Evolutionary conservation across 1,140 invertebrate genomes (phyloP), one percentile per base, ranked within the genome.

Genomic region (Papilio helenus): DNA sequence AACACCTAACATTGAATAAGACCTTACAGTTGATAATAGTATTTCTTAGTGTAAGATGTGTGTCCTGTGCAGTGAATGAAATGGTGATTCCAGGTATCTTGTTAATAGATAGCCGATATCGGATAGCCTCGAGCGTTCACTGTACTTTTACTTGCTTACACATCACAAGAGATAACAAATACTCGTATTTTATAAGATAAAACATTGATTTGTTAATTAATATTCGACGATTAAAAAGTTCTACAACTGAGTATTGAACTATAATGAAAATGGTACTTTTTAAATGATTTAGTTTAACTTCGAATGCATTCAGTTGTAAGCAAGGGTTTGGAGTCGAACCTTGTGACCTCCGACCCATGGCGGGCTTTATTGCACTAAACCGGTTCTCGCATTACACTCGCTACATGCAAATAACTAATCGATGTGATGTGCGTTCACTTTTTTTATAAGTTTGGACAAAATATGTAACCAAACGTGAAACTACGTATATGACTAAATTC

Each of bases 291-390:
- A 7, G 5, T 39, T 39, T 7, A 8, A 39, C 34, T 39, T 14
- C 44, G 44, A 44, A 51, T 51, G 72, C 44, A 74, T 74, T 46
- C 42, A 20, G 34, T 72, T 74, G 20, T 68, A 20, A 58, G 26
- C 23, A 16, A 10, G 3, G 55, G 76, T 77, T 74, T 49, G 29
- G 51, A 39, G n/a, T 61, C 76, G 55, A 73, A 79, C 79, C 79
- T 76, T 55, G 51, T 76, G 82, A 82, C 84, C 84, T 83, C 80
- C 72, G 84, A 85, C 82, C 84, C 72, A 79, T 58, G 71, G 65
- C 78, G 74, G 65, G 72, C 80, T 76, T 85, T 83, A 83, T 83
- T 81, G 79, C 82, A 81, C 76, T 73, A 42, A 82, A 85, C 82
- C 82, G 79, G 84, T 83, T 81, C 78, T 74, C 44, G 34, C 39